Evolutionary conservation across 1,140 invertebrate species (phyloP).

Genomic region (Ceratosolen solmsi): DNA sequence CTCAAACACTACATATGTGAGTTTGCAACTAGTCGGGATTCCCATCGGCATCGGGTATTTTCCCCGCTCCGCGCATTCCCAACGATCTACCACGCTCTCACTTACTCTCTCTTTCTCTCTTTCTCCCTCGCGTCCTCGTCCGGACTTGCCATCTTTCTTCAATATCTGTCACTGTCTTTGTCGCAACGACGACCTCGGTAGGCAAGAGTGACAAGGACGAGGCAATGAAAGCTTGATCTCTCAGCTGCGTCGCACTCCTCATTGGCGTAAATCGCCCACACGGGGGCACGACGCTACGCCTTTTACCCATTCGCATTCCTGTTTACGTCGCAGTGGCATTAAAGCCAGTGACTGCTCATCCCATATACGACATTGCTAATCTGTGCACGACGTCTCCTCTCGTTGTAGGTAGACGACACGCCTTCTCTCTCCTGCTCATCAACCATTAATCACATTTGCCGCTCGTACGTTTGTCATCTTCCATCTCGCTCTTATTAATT

Average conservation of each 20-base stretch:
- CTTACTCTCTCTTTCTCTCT: not conserved
- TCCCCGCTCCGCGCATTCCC: too few relatives aligned
- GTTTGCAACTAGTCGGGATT: too few relatives aligned
- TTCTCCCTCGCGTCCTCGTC: not conserved
- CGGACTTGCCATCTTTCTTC: too few relatives aligned
- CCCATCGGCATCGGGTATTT: too few relatives aligned
- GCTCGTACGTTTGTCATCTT: not conserved
- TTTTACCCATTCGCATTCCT: slow-evolving; percentile 38
- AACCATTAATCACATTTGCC: not conserved
- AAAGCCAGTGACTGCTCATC: not conserved
- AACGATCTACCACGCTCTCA: not conserved
- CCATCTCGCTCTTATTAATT: not conserved
- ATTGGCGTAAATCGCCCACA: not conserved
- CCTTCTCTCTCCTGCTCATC: not conserved
- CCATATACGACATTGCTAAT: not conserved
- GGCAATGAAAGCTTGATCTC: not conserved
- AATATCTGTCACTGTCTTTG: not conserved
- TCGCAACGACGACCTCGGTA: not conserved
- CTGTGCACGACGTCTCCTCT: not conserved
- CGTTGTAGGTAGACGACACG: not conserved
- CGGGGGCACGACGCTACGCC: not conserved
- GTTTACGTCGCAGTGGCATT: slow-evolving; percentile 10
- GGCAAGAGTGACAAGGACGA: not conserved
- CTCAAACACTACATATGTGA: too few relatives aligned
- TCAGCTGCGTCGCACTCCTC: not conserved